Evolutionary conservation across 2,888 invertebrate genomes (phyloP), one percentile per base, ranked within the genome.

Genomic region (Chrysodeixis includens): DNA sequence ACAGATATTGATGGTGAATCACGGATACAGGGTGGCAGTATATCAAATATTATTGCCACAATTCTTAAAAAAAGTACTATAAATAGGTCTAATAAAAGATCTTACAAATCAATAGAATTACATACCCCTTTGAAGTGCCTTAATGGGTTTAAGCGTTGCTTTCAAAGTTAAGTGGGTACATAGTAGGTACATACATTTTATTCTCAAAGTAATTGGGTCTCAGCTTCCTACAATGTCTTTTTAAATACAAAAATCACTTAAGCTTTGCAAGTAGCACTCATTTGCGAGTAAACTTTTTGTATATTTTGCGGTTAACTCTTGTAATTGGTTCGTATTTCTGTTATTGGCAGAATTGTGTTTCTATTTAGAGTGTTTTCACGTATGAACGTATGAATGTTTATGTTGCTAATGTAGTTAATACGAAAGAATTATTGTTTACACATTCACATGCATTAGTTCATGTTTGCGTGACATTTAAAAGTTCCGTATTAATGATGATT

Each of bases 281-380:
- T 64, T 57, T 77, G 30, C 52, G 56, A 55, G 62, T 68, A 0
- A 59, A 67, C 44, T 71, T 76, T 70, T 65, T 51, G 54, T 62
- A 69, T 64, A 73, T 74, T 71, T 71, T 65, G 61, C 46, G 54
- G 63, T 35, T 65, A 75, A 71, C 66, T 59, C 54, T 14, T 52
- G 40, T 63, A 74, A 78, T 67, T 69, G 71, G 40, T 30, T 58
- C 62, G 51, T 66, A 70, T 57, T 56, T 77, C 57, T 68, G 30
- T 35, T 58, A 66, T 73, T 62, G 65, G 58, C 60, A 44, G 63
- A 52, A 66, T 68, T 62, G 54, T 73, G 49, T 68, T 72, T 53
- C 32, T 46, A 32, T 68, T 68, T 46, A 52, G 40, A 54, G 55
- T 54, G 51, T 57, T 65, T 57, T 60, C 51, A 56, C 56, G 10